Conservation (phyloP, 64 coral and sea anemone genomes). For the Actinia equina region DNA sequence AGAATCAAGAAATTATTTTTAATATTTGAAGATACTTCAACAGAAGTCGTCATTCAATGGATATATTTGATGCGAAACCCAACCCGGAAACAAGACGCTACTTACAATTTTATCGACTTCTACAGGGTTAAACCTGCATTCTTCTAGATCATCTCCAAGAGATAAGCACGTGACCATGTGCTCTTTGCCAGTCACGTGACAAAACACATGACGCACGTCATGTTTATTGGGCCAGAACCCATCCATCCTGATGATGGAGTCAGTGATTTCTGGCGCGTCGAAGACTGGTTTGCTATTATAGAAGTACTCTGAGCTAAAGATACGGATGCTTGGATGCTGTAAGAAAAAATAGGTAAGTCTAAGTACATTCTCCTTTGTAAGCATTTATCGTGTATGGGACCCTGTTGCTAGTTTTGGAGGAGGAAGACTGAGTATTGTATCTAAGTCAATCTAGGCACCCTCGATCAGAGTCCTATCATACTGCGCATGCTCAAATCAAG, state of each 20-base stretch:
- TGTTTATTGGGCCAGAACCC: conserved; percentile 64
- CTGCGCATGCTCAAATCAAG: too few relatives aligned
- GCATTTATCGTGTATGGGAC: background rate
- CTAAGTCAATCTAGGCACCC: too few relatives aligned
- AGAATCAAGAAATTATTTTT: too few relatives aligned
- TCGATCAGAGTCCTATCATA: too few relatives aligned
- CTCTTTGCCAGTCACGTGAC: conserved; percentile 74
- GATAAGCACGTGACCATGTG: conserved; percentile 15
- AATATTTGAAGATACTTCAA: too few relatives aligned
- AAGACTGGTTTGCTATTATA: conserved; percentile 1
- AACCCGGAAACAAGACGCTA: background rate
- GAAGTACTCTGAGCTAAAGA: conserved; percentile 72
- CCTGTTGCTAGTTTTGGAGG: too few relatives aligned
- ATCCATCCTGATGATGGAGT: conserved; percentile 34
- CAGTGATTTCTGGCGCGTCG: conserved; percentile 57
- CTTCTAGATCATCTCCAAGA: conserved; percentile 57
- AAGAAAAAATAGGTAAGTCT: background rate
- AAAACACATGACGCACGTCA: conserved; percentile 65
- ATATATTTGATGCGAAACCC: too few relatives aligned
- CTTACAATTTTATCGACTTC: conserved; percentile 51
- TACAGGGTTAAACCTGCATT: conserved; percentile 51
- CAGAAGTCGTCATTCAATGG: too few relatives aligned
- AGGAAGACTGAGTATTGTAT: too few relatives aligned
- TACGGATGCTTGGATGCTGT: conserved; percentile 76
- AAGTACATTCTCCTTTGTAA: background rate